Evolutionary conservation across 53 echinoderm and acorn worm species (phyloP), one percentile per base, ranked within the genome.

Genomic region (Patiria pectinifera): DNA sequence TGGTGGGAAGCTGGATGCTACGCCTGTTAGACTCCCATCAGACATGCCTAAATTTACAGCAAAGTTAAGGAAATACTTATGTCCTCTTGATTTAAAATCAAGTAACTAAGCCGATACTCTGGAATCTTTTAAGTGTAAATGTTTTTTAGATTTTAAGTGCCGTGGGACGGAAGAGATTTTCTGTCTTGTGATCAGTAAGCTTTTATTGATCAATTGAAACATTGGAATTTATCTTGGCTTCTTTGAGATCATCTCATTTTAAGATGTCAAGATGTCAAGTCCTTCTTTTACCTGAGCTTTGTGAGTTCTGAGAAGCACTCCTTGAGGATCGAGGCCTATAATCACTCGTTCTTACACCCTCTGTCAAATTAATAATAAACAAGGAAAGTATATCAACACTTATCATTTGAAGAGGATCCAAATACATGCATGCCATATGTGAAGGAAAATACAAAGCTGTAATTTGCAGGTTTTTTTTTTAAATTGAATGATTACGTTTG

Each of bases 1-100:
- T 4, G 94, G 94, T 46, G 94, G 94, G 61, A 94, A 94, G 12
- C 91, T 85, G 22, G 87, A 87, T 76, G 92, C 87, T 8, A 93
- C 78, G 21, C 91, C 62, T n/a, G 80, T 59, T 15, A 69, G 76
- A 83, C 86, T 46, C n/a, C 19, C 23, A 6, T 14, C 72, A 14
- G 66, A 13, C 3, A 7, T 66, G 13, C 66, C 19, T 80, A 47
- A 47, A 80, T 45, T 46, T 0, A 19, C 25, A 25, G 26, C 66
- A 66, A 18, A 11, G 10, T 16, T 3, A 3, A 13, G 66, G 66
- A 66, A 18, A 66, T 66, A 18, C 10, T 16, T 11, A 11, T 11
- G 15, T 4, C 3, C 19, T 14, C 66, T 66, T 14, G 66, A 18
- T 14, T 8, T 11, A 60, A 60, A 11, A 60, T 60, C 60, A 60